Base-by-base conservation (phyloP, 2,888 invertebrate genomes). In the Xylota segnis region DNA sequence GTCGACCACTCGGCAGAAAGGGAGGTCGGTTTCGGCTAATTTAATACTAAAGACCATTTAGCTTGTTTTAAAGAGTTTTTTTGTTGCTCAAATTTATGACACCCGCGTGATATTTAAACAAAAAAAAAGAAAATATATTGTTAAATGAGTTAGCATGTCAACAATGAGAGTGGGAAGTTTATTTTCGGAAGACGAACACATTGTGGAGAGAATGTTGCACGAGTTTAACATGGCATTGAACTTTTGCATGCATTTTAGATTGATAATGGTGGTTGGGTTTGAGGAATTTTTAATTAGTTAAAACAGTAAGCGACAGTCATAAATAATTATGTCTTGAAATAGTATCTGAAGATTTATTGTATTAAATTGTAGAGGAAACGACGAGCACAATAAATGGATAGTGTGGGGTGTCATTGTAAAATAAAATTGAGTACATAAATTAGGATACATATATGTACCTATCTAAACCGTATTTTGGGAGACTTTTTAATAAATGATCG, bases 31-130 rank as follows among this genome's bases (percentile, higher is more conserved):
- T 9, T n/a, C n/a, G n/a, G 32, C 9, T n/a, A n/a, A 14, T 52
- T 66, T 45, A 18, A 63, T 40, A 76, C 50, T 66, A 76, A 76
- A 58, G 10, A 58, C 40, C 66, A 76, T 32, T 75, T 76, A 58
- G 68, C 61, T 68, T 10, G 29, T 61, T 47, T 54, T 40, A 61
- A 45, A 40, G 6, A 10, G 45, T 23, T 14, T 37, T 29, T 29
- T 45, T 32, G 7, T 63, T 14, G 27, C 10, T 16, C 27, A 34
- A 76, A 77, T 77, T 77, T 77, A 77, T 77, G 40, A 40, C 77
- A 9, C 40, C 68, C 77, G 77, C 10, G 68, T 56, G 37, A 76
- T 56, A 32, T 50, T 58, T 50, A 16, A 50, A 59, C n/a, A 52
- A 50, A 50, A 23, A 9, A 12, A 32, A n/a, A n/a, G n/a, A n/a